phyloP scores from a whole-genome alignment of 2,113 vertebrate species.

The Talpa occidentalis region DNA sequence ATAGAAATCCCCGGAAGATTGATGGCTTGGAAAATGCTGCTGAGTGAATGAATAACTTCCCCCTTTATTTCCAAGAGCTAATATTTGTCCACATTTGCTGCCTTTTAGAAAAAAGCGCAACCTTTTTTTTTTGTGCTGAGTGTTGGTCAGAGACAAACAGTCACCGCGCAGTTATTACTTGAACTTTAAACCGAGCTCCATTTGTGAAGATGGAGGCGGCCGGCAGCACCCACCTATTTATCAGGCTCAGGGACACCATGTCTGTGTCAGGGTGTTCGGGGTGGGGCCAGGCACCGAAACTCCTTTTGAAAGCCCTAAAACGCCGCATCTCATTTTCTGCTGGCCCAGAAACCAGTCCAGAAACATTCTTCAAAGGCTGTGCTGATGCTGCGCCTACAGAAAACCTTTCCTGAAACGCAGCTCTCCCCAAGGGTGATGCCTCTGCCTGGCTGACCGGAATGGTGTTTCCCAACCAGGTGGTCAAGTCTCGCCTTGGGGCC shows the following conservation, averaged over 20 bases:
- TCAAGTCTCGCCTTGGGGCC: background rate
- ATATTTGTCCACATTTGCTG: slow-evolving; percentile 89
- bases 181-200: slow-evolving; percentile 84
- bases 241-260: slow-evolving; percentile 65
- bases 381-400: slow-evolving; percentile 71
- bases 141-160: slow-evolving; percentile 89
- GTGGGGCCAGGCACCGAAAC: slow-evolving; percentile 64
- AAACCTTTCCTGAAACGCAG: slow-evolving; percentile 65
- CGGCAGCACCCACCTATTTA: slow-evolving; percentile 59
- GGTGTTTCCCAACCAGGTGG: fast-evolving
- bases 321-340: slow-evolving; percentile 38
- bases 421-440: slow-evolving; percentile 21
- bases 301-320: slow-evolving; percentile 73
- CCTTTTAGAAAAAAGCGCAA: slow-evolving; percentile 86
- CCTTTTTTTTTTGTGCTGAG: slow-evolving; percentile 80
- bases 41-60: slow-evolving; percentile 90
- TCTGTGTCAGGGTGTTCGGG: slow-evolving; percentile 72
- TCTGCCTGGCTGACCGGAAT: fast-evolving
- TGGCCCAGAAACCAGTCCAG: slow-evolving; percentile 48
- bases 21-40: slow-evolving; percentile 87
- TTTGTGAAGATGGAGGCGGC: slow-evolving; percentile 69
- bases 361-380: slow-evolving; percentile 22
- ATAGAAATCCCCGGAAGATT: slow-evolving; percentile 90
- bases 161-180: slow-evolving; percentile 83
- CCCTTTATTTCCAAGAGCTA: slow-evolving; percentile 88